These are phyloP conservation scores for Xerus inauris DNA, from an alignment of 2,113 vertebrate species.

Conservation along the genomic window DNA sequence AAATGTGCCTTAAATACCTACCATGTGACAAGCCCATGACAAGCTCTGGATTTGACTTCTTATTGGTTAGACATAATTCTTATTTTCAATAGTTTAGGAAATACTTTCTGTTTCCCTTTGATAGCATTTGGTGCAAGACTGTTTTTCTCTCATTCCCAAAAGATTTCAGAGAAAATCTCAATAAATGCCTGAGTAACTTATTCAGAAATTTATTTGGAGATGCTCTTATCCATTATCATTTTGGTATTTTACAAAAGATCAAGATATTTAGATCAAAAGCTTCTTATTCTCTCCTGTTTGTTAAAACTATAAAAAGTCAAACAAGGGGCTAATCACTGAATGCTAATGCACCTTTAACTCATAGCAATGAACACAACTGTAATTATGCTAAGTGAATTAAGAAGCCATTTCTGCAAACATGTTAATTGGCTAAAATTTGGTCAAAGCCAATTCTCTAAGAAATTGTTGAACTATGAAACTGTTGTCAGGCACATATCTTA, in stretches of 20 bases:
- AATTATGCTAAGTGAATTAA: slow-evolving; percentile 78
- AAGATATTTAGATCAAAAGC: background rate
- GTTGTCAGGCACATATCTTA: slow-evolving; percentile 51
- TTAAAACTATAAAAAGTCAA: slow-evolving; percentile 42
- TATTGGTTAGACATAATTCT: background rate
- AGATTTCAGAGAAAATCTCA: background rate
- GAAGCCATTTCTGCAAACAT: slow-evolving; percentile 67
- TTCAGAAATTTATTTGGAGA: slow-evolving; percentile 37
- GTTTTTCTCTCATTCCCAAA: background rate
- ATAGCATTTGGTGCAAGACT: background rate
- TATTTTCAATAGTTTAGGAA: background rate
- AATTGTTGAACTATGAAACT: slow-evolving; percentile 67
- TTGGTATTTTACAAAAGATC: slow-evolving; percentile 29
- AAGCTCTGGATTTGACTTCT: background rate
- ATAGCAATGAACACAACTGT: background rate
- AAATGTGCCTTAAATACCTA: background rate
- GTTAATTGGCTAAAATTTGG: slow-evolving; percentile 73
- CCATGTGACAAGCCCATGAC: background rate
- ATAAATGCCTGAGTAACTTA: background rate
- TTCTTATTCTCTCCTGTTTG: slow-evolving; percentile 8
- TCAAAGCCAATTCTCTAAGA: slow-evolving; percentile 58
- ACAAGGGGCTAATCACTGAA: slow-evolving; percentile 26
- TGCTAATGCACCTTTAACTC: slow-evolving; percentile 56
- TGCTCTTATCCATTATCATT: background rate
- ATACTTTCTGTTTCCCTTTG: background rate